These are phyloP conservation scores for Pseudotriccus pelzelni DNA, from an alignment of 2,797 vertebrate genomes.

Conservation along the genomic window DNA sequence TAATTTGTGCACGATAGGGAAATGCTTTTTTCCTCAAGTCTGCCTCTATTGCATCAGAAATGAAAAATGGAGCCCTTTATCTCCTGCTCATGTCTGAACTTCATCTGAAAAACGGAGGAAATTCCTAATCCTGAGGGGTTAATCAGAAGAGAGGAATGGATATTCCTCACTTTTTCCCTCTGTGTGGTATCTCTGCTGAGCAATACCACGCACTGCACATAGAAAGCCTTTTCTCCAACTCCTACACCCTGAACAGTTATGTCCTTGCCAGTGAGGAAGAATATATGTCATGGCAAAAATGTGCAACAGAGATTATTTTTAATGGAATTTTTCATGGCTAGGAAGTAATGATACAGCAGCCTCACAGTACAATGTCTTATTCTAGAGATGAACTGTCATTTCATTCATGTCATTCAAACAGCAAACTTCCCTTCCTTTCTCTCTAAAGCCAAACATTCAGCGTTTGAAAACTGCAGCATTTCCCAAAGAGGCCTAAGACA, in stretches of 20 bases:
- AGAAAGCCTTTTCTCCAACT: neutral
- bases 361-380: slow-evolving; percentile 34
- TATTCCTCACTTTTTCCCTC: neutral
- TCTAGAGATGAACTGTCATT: slow-evolving; percentile 68
- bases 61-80: neutral
- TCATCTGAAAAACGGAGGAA: neutral
- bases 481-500: slow-evolving; percentile 54
- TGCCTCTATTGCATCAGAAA: neutral
- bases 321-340: slow-evolving; percentile 64
- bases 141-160: neutral
- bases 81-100: neutral
- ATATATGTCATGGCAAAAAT: neutral
- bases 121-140: neutral
- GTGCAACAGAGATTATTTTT: slow-evolving; percentile 42
- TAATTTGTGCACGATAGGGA: neutral
- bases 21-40: neutral
- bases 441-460: slow-evolving; percentile 41
- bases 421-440: slow-evolving; percentile 33
- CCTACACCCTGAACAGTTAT: slow-evolving; percentile 24
- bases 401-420: slow-evolving; percentile 61
- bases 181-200: neutral
- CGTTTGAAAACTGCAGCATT: slow-evolving; percentile 37
- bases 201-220: neutral
- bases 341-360: slow-evolving; percentile 57
- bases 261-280: slow-evolving; percentile 37